Evolutionary conservation across 2,888 invertebrate species (phyloP).

Genomic region (Ametastegia equiseti): DNA sequence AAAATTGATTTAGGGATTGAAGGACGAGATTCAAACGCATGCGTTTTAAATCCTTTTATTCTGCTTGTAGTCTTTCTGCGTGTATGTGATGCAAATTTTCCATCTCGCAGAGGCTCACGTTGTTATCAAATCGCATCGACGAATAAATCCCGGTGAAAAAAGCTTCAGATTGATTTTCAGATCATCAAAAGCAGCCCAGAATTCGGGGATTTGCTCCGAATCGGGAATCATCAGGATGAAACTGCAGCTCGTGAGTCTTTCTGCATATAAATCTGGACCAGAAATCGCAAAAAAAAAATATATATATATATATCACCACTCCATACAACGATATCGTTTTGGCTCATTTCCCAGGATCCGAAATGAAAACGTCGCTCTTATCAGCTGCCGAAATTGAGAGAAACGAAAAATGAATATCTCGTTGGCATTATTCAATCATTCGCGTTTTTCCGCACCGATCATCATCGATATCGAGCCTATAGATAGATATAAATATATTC

Average conservation of each 20-base stretch:
- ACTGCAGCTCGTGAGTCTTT: neutral
- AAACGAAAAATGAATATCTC: neutral
- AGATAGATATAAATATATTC: too few species aligned
- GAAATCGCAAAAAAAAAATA: neutral
- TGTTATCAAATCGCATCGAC: neutral
- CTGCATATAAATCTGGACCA: neutral
- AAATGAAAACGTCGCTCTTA: constrained; percentile 10
- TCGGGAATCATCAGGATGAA: neutral
- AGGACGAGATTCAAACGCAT: neutral
- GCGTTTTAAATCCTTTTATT: too few species aligned
- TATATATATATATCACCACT: neutral
- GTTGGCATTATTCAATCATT: constrained; percentile 1
- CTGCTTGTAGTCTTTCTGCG: neutral
- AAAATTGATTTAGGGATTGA: neutral
- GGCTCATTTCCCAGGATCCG: neutral
- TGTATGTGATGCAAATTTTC: neutral
- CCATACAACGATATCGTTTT: neutral
- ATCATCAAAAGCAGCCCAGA: too few species aligned
- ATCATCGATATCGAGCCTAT: neutral
- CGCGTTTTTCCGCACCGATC: neutral
- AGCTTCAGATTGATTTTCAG: neutral
- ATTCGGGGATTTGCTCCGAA: neutral
- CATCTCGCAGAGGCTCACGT: neutral
- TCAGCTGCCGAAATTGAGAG: neutral
- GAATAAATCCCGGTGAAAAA: neutral